Percentiles rank a stretch among this genome's conserved stretches.
Conservation (phyloP, 2,797 vertebrate species). For the Coilia nasus region DNA sequence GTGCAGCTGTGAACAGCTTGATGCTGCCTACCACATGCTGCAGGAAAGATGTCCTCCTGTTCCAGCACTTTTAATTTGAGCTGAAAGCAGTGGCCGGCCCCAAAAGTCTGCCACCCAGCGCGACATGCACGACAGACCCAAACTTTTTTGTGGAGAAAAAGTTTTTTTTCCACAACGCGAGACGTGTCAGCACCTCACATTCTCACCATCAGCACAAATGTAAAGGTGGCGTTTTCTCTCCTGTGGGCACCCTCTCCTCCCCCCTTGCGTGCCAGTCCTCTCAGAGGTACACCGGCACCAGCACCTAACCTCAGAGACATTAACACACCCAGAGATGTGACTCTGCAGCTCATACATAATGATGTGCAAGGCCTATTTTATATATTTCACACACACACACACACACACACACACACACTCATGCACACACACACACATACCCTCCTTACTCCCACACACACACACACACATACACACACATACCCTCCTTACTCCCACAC, state of each 20-base stretch:
- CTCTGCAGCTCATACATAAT: not conserved
- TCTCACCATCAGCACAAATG: conserved; percentile 41
- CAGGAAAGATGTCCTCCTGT: conserved; percentile 74
- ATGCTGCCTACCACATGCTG: conserved; percentile 78
- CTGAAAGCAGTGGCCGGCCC: conserved; percentile 67
- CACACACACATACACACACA: not conserved
- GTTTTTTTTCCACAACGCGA: conserved; percentile 36
- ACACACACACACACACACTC: no score
- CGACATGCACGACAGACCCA: conserved; percentile 34
- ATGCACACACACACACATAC: no score
- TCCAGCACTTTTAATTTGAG: conserved; percentile 70
- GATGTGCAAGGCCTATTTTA: not conserved
- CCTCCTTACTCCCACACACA: no score
- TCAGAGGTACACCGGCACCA: conserved; percentile 20
- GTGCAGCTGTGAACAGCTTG: conserved; percentile 75
- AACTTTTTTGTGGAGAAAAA: conserved; percentile 56
- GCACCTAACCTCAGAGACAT: not conserved
- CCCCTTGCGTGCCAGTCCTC: conserved; percentile 20
- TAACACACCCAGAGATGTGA: not conserved
- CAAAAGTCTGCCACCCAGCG: conserved; percentile 59
- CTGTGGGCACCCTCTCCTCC: no score
- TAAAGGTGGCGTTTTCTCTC: conserved; percentile 5
- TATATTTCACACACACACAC: not conserved
- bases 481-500: no score
- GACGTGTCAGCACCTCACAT: conserved; percentile 9